These are phyloP conservation scores for Dipus sagitta DNA, from an alignment of 2,797 vertebrate species.

Conservation along the genomic window DNA sequence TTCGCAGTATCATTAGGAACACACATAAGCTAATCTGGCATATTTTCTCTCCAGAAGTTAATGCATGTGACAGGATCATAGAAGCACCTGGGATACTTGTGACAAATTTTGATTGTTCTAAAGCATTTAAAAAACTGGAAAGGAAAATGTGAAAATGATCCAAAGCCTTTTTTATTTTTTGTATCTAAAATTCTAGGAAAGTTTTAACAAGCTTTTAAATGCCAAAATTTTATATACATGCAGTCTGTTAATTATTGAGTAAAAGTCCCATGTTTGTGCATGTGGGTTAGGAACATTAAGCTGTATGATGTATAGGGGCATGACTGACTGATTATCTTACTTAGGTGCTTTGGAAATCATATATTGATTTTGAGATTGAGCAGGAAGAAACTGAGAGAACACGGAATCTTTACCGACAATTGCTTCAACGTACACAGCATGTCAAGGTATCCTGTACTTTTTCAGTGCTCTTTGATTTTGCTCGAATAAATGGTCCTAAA, in stretches of 20 bases:
- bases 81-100: neutral
- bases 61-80: neutral
- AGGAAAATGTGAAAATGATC: conserved; percentile 51
- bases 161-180: neutral
- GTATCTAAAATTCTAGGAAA: conserved; percentile 9
- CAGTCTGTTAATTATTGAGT: neutral
- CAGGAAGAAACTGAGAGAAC: conserved; percentile 97
- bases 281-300: neutral
- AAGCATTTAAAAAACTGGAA: conserved; percentile 53
- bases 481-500: neutral
- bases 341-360: conserved; percentile 99
- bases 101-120: neutral
- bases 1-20: neutral
- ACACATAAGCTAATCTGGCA: neutral
- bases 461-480: conserved; percentile 20
- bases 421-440: conserved; percentile 97
- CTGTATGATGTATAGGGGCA: neutral
- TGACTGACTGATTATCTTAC: conserved; percentile 21
- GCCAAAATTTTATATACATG: neutral
- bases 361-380: conserved; percentile 99
- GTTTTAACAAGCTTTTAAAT: conserved; percentile 39
- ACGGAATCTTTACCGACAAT: conserved; percentile 93
- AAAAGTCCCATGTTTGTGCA: neutral
- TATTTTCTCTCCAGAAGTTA: neutral
- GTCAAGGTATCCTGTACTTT: conserved; percentile 92